Percentiles rank a stretch among this genome's conserved stretches.
Conservation (phyloP, 2,888 invertebrate species). For the Rosalia funebris region DNA sequence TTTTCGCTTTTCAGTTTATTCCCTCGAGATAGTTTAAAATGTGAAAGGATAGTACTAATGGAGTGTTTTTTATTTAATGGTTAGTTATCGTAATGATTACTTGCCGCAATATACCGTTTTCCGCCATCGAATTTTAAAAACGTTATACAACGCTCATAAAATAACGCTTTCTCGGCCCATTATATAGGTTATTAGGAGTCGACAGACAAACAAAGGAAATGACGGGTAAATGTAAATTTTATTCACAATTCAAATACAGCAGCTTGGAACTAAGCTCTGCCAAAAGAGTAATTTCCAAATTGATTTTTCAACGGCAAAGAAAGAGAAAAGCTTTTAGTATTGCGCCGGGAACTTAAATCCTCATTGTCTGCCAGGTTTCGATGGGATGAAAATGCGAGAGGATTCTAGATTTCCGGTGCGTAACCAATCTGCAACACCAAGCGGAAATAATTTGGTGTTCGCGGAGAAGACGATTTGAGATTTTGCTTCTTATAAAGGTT, state of each 20-base stretch:
- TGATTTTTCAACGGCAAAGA: constrained; percentile 18
- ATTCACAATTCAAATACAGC: not conserved
- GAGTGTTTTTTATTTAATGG: too few relatives aligned
- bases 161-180: too few relatives aligned
- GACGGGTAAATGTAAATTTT: not conserved
- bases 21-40: too few relatives aligned
- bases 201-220: not conserved
- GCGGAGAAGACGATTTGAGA: constrained; percentile 17
- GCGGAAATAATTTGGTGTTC: constrained; percentile 37
- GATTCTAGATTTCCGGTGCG: constrained; percentile 26
- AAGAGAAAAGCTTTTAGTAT: constrained; percentile 20
- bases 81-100: too few relatives aligned
- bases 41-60: too few relatives aligned
- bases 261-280: not conserved
- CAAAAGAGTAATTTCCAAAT: constrained; percentile 18
- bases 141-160: too few relatives aligned
- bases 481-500: not conserved
- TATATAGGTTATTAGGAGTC: too few relatives aligned
- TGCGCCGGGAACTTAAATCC: constrained; percentile 16
- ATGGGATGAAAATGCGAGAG: constrained; percentile 20
- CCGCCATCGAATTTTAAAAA: too few relatives aligned
- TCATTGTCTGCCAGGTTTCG: constrained; percentile 23
- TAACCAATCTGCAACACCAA: constrained; percentile 33
- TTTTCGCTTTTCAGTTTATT: too few relatives aligned
- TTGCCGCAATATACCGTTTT: too few relatives aligned